Evolutionary conservation across 2,113 vertebrate species (phyloP).

Genomic region (Pampusana beccarii): DNA sequence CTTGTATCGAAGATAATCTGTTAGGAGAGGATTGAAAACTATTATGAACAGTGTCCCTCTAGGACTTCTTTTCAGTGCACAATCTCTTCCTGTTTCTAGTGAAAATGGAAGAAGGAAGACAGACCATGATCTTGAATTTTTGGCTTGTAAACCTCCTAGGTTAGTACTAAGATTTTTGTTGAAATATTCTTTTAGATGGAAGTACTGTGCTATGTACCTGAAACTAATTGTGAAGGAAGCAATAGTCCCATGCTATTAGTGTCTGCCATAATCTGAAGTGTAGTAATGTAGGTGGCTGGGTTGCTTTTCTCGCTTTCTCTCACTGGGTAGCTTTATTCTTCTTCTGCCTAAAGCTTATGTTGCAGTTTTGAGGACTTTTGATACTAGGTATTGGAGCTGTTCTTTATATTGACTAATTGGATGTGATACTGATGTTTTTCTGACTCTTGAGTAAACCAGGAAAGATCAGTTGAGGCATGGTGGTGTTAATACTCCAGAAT

Average conservation of each 20-base stretch:
- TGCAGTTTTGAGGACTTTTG: conserved; percentile 56
- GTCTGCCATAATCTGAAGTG: conserved; percentile 55
- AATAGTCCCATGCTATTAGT: conserved; percentile 5
- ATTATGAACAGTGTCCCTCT: conserved; percentile 38
- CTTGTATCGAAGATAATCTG: conserved; percentile 46
- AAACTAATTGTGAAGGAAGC: conserved; percentile 45
- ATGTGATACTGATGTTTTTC: conserved; percentile 61
- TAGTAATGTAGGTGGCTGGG: conserved; percentile 51
- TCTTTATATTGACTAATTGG: conserved; percentile 58
- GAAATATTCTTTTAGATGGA: conserved; percentile 40
- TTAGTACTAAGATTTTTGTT: conserved; percentile 55
- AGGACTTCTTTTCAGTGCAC: conserved; percentile 64
- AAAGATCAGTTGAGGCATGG: conserved; percentile 27
- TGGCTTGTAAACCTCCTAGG: conserved; percentile 62
- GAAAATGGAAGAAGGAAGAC: conserved; percentile 62
- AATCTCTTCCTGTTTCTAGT: conserved; percentile 65
- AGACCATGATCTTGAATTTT: conserved; percentile 39
- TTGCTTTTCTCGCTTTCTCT: conserved; percentile 36
- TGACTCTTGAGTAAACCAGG: not conserved
- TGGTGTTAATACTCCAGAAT: conserved; percentile 37
- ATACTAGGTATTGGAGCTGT: conserved; percentile 50
- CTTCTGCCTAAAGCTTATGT: conserved; percentile 72
- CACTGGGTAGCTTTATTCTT: conserved; percentile 56
- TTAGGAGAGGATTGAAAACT: conserved; percentile 47
- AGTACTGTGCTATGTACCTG: conserved; percentile 38